Percentiles rank a stretch among this genome's conserved stretches.
phyloP scores from a whole-genome alignment of 2,797 vertebrate genomes.

The Oryzias dopingdopingensis region DNA sequence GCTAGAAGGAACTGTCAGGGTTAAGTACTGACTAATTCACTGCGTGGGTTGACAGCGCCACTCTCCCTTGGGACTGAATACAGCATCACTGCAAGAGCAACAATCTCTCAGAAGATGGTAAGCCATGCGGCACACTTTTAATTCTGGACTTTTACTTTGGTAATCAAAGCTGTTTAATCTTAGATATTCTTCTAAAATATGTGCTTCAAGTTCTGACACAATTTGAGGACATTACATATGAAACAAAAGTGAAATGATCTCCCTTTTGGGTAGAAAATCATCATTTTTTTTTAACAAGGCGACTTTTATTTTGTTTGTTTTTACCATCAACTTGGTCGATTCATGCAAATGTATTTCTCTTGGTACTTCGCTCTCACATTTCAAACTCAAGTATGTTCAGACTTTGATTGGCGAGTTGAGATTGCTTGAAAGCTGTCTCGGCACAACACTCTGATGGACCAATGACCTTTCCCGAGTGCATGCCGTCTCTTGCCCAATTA shows the following conservation, averaged over 20 bases:
- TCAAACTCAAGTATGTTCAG: too few relatives aligned
- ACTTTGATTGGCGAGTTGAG: too few relatives aligned
- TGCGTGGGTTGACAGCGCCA: conserved; percentile 64
- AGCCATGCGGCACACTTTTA: conserved; percentile 15
- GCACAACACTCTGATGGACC: too few relatives aligned
- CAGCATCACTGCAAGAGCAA: conserved; percentile 49
- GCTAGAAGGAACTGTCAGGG: conserved; percentile 77
- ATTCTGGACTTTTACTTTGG: conserved; percentile 14
- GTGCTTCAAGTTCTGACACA: background rate
- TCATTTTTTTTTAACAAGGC: background rate
- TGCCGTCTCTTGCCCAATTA: too few relatives aligned
- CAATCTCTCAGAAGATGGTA: conserved; percentile 33
- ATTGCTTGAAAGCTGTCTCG: too few relatives aligned
- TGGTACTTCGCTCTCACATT: too few relatives aligned
- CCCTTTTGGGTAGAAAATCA: background rate
- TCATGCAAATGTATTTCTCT: too few relatives aligned
- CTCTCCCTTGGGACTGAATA: conserved; percentile 62
- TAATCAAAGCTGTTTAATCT: conserved; percentile 12
- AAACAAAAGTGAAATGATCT: background rate
- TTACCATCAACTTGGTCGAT: too few relatives aligned
- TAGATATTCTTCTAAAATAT: conserved; percentile 2
- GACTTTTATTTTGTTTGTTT: too few relatives aligned
- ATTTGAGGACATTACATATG: background rate
- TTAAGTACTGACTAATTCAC: conserved; percentile 81
- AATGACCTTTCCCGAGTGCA: too few relatives aligned